These are phyloP conservation scores for Biston stratarius DNA, from an alignment of 2,888 invertebrate genomes.

Conservation along the genomic window DNA sequence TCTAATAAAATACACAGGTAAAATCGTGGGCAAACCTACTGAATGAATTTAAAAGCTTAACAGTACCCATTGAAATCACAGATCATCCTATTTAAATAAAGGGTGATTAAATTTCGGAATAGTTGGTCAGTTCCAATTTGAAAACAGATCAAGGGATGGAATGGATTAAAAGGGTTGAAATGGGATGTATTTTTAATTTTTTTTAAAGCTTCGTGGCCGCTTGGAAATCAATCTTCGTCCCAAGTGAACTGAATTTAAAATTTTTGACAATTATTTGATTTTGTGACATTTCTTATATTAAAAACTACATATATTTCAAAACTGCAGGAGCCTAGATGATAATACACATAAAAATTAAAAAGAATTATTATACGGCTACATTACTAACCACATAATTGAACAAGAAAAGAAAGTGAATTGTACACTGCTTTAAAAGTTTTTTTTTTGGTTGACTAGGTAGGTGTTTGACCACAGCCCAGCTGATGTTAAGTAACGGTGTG, in stretches of 20 bases:
- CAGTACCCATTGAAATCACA: conserved; percentile 13
- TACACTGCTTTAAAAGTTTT: too few relatives aligned
- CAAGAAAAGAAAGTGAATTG: too few relatives aligned
- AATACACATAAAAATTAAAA: too few relatives aligned
- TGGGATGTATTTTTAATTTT: conserved; percentile 49
- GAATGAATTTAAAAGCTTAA: not conserved
- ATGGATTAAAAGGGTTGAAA: conserved; percentile 51
- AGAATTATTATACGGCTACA: too few relatives aligned
- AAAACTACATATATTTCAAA: too few relatives aligned
- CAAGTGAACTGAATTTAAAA: conserved; percentile 5
- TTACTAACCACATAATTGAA: too few relatives aligned
- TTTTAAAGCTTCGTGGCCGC: conserved; percentile 24
- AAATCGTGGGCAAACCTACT: too few relatives aligned
- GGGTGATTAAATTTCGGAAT: conserved; percentile 55
- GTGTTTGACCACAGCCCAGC: too few relatives aligned
- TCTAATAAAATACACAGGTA: not conserved
- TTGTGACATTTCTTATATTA: too few relatives aligned
- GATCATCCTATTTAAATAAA: conserved; percentile 24
- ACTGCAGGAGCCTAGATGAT: too few relatives aligned
- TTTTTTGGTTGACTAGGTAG: too few relatives aligned
- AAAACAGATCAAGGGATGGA: conserved; percentile 55
- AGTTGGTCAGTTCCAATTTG: conserved; percentile 56
- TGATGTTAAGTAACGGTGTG: too few relatives aligned
- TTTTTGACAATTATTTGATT: not conserved
- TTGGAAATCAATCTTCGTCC: conserved; percentile 23